phyloP scores from a whole-genome alignment of 1,140 invertebrate species.

The Metopolophium dirhodum region DNA sequence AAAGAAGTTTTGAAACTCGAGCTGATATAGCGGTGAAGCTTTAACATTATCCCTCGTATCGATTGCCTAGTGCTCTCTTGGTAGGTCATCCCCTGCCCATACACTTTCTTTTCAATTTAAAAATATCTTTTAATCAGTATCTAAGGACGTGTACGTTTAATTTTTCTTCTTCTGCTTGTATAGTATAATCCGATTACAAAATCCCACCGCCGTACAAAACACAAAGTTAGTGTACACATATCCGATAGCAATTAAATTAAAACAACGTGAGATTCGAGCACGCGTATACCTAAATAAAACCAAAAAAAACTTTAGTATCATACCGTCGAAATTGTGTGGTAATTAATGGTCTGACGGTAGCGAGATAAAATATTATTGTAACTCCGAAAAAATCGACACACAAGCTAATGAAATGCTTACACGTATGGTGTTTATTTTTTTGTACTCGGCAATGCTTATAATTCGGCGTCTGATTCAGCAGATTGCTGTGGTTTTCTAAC shows the following conservation, averaged over 20 bases:
- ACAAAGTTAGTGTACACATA: neutral
- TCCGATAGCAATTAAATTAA: neutral
- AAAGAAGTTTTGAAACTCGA: neutral
- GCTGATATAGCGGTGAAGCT: neutral
- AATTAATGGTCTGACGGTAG: neutral
- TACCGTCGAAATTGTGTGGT: neutral
- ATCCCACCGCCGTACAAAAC: neutral
- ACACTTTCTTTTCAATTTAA: neutral
- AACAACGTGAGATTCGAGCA: neutral
- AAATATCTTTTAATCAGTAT: constrained; percentile 1
- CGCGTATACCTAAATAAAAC: neutral
- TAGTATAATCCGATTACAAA: neutral
- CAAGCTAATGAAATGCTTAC: neutral
- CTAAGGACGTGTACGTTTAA: neutral
- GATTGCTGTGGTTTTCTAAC: neutral
- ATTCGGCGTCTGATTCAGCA: neutral
- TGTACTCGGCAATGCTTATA: neutral
- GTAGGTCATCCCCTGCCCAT: neutral
- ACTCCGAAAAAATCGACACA: too few relatives aligned
- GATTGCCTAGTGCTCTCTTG: neutral
- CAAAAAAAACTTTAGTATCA: neutral
- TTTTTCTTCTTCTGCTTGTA: neutral
- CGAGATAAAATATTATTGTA: neutral
- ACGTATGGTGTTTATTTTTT: neutral
- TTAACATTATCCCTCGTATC: neutral